Conservation (phyloP, 35 echinoderm and acorn worm genomes). For the Apostichopus japonicus region DNA sequence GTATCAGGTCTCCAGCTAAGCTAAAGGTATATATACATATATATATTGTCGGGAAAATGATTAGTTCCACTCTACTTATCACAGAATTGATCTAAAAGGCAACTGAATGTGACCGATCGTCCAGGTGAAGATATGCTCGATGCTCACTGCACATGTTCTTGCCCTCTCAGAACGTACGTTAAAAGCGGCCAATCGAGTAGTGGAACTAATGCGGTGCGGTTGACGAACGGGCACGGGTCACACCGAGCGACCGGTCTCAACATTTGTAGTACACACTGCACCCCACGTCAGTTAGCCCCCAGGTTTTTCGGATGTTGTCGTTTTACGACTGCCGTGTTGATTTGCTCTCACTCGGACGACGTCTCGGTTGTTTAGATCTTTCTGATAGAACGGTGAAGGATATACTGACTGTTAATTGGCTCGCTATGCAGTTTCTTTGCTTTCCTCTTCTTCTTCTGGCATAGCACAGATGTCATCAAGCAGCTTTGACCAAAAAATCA, state of each 20-base stretch:
- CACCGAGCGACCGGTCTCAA: too few relatives aligned
- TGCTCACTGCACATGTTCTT: not conserved
- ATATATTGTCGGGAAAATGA: not conserved
- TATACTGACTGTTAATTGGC: slow-evolving; percentile 2
- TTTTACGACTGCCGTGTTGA: not conserved
- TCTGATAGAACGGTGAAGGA: not conserved
- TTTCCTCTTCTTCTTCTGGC: not conserved
- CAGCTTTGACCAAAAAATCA: not conserved
- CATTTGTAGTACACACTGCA: too few relatives aligned
- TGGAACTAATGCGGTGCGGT: slow-evolving; percentile 22
- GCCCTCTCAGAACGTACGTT: not conserved
- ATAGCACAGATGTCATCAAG: not conserved
- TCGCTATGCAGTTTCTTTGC: not conserved
- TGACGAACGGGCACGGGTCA: too few relatives aligned
- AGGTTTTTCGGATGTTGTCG: not conserved
- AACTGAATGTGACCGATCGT: slow-evolving; percentile 6
- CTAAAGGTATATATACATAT: too few relatives aligned
- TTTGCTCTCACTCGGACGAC: not conserved
- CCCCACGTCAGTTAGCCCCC: not conserved
- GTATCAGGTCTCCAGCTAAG: too few relatives aligned
- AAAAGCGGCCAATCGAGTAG: slow-evolving; percentile 23
- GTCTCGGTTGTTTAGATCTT: not conserved
- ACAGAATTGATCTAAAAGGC: slow-evolving; percentile 10
- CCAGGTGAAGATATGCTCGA: not conserved
- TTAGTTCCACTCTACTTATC: slow-evolving; percentile 41